Evolutionary conservation across 2,113 vertebrate species (phyloP).

Genomic region (Pomatorhinus ruficollis): DNA sequence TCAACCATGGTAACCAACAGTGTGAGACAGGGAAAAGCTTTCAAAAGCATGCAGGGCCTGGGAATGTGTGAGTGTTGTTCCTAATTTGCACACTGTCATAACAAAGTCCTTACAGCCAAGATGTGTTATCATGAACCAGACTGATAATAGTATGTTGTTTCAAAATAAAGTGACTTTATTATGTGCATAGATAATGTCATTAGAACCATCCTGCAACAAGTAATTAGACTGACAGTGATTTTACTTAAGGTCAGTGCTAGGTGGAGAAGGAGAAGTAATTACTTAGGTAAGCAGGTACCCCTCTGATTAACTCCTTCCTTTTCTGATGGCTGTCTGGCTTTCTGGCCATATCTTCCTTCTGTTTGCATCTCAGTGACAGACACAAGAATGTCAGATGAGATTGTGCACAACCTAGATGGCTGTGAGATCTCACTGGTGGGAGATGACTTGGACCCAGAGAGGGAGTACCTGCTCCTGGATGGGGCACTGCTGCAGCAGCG

Average conservation of each 20-base stretch:
- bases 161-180: slow-evolving; percentile 24
- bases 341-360: not conserved
- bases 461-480: slow-evolving; percentile 90
- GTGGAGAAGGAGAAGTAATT: not conserved
- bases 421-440: slow-evolving; percentile 93
- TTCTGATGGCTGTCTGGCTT: not conserved
- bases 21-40: not conserved
- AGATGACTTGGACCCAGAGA: slow-evolving; percentile 90
- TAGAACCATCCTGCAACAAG: not conserved
- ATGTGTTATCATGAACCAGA: not conserved
- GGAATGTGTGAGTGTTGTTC: not conserved
- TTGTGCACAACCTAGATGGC: slow-evolving; percentile 94
- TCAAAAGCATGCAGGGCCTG: not conserved
- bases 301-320: not conserved
- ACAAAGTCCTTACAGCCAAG: slow-evolving; percentile 13
- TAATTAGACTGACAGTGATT: not conserved
- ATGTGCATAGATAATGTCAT: not conserved
- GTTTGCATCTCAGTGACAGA: slow-evolving; percentile 68
- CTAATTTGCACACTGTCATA: not conserved
- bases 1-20: not conserved
- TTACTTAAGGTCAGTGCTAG: not conserved
- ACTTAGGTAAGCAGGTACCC: not conserved
- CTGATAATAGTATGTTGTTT: not conserved
- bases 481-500: slow-evolving; percentile 86
- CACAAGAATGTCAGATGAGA: slow-evolving; percentile 91